Percentiles rank a stretch among this genome's conserved stretches.
phyloP scores from a whole-genome alignment of 2,888 invertebrate species.

The Alitta virens region DNA sequence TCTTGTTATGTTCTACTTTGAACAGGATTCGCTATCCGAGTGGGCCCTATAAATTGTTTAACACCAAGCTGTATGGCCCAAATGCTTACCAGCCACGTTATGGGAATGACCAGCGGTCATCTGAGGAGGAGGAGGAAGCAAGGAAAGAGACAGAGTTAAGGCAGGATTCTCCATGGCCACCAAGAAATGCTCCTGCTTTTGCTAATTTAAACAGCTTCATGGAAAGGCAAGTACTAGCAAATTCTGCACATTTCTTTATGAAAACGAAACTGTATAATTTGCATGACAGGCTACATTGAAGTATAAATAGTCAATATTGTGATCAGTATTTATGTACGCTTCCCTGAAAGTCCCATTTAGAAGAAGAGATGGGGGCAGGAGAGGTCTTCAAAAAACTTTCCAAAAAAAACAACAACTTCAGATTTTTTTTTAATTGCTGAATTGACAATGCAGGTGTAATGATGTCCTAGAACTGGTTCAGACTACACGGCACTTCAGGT shows the following conservation, averaged over 20 bases:
- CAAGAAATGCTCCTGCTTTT: conserved; percentile 54
- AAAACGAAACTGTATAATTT: too few species aligned
- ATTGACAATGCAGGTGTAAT: conserved; percentile 55
- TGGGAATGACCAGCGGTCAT: conserved; percentile 28
- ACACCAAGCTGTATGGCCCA: conserved; percentile 52
- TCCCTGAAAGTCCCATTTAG: too few species aligned
- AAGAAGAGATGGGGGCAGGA: too few species aligned
- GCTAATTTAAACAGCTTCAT: conserved; percentile 54
- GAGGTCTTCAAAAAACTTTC: too few species aligned
- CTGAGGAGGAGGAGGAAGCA: conserved; percentile 29
- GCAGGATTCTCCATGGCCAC: conserved; percentile 55
- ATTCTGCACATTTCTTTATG: too few species aligned
- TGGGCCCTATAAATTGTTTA: conserved; percentile 41
- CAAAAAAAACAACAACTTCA: too few species aligned
- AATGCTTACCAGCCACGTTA: conserved; percentile 50
- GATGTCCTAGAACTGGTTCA: conserved; percentile 56
- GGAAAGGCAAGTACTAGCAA: conserved; percentile 48
- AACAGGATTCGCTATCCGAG: conserved; percentile 33
- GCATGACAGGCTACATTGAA: too few species aligned
- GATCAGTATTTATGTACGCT: too few species aligned
- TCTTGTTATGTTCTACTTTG: not conserved
- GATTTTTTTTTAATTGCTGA: too few species aligned
- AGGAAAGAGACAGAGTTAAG: conserved; percentile 46
- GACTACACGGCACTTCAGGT: conserved; percentile 54
- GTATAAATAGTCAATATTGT: too few species aligned